A percentile compares a stretch with the other conserved stretches of the same genome.
Conservation (phyloP, 2,113 vertebrate species). For the Melanostigma gelatinosum region DNA sequence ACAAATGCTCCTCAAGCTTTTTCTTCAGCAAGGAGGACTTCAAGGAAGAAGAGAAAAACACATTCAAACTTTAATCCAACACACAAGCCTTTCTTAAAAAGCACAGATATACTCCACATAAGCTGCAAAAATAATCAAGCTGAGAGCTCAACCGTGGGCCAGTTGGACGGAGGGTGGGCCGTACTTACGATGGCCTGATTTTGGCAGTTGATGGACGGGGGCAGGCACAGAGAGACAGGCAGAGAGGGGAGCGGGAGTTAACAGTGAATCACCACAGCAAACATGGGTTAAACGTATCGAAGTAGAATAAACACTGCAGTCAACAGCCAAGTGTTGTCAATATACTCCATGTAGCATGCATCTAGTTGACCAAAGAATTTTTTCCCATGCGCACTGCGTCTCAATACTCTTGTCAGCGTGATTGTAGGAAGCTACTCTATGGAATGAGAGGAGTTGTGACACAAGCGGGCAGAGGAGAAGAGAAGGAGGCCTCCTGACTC, state of each 20-base stretch:
- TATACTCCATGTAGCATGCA: neutral
- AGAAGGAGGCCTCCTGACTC: slow-evolving; percentile 70
- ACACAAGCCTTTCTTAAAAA: neutral
- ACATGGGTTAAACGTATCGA: slow-evolving; percentile 65
- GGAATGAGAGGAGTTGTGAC: neutral
- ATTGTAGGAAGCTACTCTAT: neutral
- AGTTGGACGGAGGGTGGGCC: slow-evolving; percentile 60
- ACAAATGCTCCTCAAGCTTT: slow-evolving; percentile 93
- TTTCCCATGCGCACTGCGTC: neutral
- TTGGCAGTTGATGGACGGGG: slow-evolving; percentile 69
- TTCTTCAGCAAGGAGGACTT: slow-evolving; percentile 89
- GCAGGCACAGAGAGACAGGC: slow-evolving; percentile 66
- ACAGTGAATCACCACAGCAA: slow-evolving; percentile 78
- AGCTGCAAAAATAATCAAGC: slow-evolving; percentile 38
- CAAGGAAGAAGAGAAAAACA: neutral
- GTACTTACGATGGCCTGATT: slow-evolving; percentile 86
- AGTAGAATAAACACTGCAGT: slow-evolving; percentile 26
- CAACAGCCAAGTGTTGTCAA: neutral
- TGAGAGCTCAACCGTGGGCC: slow-evolving; percentile 71
- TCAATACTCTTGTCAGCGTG: neutral
- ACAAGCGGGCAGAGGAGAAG: neutral
- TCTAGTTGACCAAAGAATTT: neutral
- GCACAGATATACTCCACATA: neutral
- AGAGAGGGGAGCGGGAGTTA: slow-evolving; percentile 78
- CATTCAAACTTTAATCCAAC: neutral